Conservation (phyloP, 2,888 invertebrate species). For the Apoda limacodes region DNA sequence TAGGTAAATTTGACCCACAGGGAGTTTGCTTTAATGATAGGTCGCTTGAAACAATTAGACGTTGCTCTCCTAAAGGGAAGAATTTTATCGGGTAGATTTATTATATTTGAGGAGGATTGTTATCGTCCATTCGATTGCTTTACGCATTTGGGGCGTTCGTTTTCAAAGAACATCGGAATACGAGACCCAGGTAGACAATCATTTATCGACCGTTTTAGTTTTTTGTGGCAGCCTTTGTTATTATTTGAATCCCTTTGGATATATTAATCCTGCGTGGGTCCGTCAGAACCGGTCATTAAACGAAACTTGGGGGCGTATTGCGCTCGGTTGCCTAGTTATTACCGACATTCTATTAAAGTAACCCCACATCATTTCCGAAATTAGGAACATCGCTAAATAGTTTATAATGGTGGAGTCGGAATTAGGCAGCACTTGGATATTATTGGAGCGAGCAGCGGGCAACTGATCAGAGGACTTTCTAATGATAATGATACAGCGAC, state of each 20-base stretch:
- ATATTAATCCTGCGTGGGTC: slow-evolving; percentile 64
- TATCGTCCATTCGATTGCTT: slow-evolving; percentile 48
- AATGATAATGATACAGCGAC: slow-evolving; percentile 39
- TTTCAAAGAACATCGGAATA: slow-evolving; percentile 32
- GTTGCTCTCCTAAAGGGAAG: slow-evolving; percentile 46
- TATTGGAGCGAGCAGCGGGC: slow-evolving; percentile 34
- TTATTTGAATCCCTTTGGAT: slow-evolving; percentile 59
- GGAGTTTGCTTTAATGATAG: slow-evolving; percentile 49
- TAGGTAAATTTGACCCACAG: slow-evolving; percentile 30
- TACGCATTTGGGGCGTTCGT: slow-evolving; percentile 31
- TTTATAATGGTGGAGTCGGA: slow-evolving; percentile 58
- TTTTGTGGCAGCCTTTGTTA: slow-evolving; percentile 61
- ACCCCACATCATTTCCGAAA: slow-evolving; percentile 61
- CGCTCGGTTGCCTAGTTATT: slow-evolving; percentile 65
- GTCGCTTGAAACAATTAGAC: slow-evolving; percentile 58
- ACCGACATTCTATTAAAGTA: slow-evolving; percentile 63
- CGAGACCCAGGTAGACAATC: slow-evolving; percentile 51
- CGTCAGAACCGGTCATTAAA: slow-evolving; percentile 60
- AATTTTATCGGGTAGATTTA: slow-evolving; percentile 62
- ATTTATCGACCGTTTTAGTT: slow-evolving; percentile 61
- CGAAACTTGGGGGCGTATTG: slow-evolving; percentile 64
- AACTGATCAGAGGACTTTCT: slow-evolving; percentile 25
- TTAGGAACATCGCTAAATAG: slow-evolving; percentile 68
- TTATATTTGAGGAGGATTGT: slow-evolving; percentile 60
- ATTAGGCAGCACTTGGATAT: slow-evolving; percentile 41